These are phyloP conservation scores for Chymomyza procnemis DNA, from an alignment of 2,888 invertebrate genomes.

Conservation along the genomic window DNA sequence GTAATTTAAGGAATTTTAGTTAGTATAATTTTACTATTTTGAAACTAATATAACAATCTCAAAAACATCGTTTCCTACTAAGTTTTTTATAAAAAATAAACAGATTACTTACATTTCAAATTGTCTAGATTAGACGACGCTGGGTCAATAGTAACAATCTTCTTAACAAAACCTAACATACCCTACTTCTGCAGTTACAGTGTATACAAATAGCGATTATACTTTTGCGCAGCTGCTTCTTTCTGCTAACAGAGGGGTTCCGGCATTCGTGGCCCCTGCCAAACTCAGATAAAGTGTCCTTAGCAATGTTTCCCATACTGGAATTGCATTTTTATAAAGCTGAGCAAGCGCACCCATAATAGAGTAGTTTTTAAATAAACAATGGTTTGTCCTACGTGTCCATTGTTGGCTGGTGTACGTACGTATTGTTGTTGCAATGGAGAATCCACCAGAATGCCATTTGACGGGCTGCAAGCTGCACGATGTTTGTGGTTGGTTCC, in stretches of 20 bases:
- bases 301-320: conserved; percentile 32
- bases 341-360: conserved; percentile 47
- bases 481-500: not conserved
- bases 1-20: too few relatives aligned
- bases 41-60: too few relatives aligned
- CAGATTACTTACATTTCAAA: too few relatives aligned
- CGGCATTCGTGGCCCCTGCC: not conserved
- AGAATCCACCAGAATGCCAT: conserved; percentile 24
- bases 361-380: conserved; percentile 64
- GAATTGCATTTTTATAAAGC: conserved; percentile 65
- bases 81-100: too few relatives aligned
- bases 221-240: conserved; percentile 43
- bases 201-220: conserved; percentile 40
- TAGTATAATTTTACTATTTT: too few relatives aligned
- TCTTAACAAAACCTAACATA: not conserved
- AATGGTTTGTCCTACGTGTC: conserved; percentile 35
- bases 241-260: conserved; percentile 28
- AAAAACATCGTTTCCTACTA: too few relatives aligned
- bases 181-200: not conserved
- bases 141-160: not conserved
- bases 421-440: conserved; percentile 1
- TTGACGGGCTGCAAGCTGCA: conserved; percentile 9
- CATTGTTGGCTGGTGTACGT: conserved; percentile 15
- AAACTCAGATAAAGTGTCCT: conserved; percentile 19
- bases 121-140: too few relatives aligned